These are phyloP conservation scores for Apodemia hepburni DNA, from an alignment of 2,888 invertebrate genomes.

Conservation along the genomic window DNA sequence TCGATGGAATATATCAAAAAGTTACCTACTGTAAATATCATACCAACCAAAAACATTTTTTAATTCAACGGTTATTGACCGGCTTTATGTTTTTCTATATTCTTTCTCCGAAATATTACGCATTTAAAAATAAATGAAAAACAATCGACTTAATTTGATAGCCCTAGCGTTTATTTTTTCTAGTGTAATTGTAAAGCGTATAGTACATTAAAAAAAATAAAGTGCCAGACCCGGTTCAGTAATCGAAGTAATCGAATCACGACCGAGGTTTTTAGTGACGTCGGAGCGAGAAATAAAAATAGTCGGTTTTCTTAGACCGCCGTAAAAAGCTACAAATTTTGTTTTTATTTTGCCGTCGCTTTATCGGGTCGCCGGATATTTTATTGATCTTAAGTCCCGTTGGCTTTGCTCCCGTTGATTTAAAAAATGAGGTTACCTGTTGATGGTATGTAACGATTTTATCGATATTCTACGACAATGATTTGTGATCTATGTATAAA, in stretches of 20 bases:
- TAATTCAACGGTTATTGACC: too few species aligned
- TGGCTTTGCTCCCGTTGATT: constrained; percentile 28
- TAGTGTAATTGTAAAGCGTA: constrained; percentile 23
- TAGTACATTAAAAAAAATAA: constrained; percentile 38
- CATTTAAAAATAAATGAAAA: not conserved
- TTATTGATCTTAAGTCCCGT: constrained; percentile 40
- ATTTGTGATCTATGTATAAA: too few species aligned
- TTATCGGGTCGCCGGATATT: constrained; percentile 32
- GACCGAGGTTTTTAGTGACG: constrained; percentile 41
- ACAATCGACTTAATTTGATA: constrained; percentile 8
- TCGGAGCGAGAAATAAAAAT: constrained; percentile 43
- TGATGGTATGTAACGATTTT: not conserved
- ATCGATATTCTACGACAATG: not conserved
- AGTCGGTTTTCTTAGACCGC: constrained; percentile 47
- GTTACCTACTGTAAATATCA: too few species aligned
- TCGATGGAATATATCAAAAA: too few species aligned
- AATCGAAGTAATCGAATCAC: constrained; percentile 56
- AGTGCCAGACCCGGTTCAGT: constrained; percentile 39
- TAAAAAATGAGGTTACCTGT: constrained; percentile 19
- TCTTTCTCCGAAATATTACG: too few species aligned
- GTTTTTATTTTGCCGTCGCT: constrained; percentile 36
- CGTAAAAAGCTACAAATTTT: constrained; percentile 40
- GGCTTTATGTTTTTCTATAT: too few species aligned
- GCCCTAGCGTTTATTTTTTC: constrained; percentile 27
- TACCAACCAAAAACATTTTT: too few species aligned